phyloP scores from a whole-genome alignment of 2,888 invertebrate genomes.

The Geotrupes spiniger region DNA sequence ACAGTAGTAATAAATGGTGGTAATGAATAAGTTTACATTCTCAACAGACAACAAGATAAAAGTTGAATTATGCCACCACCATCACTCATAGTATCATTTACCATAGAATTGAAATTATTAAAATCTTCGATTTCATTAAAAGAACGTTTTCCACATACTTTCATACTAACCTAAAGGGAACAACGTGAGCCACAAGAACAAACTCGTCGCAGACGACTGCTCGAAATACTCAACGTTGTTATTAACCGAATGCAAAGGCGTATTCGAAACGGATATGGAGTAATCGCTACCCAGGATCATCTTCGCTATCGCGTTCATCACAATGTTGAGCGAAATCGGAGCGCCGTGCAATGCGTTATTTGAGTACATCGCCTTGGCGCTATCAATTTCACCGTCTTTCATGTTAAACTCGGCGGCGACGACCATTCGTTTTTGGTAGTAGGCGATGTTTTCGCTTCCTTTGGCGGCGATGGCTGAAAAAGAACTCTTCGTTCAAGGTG shows the following conservation, averaged over 20 bases:
- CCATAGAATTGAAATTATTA: too few relatives aligned
- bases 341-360: conserved; percentile 53
- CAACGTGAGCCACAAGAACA: conserved; percentile 43
- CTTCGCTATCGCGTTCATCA: conserved; percentile 52
- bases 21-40: too few relatives aligned
- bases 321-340: conserved; percentile 53
- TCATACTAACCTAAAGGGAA: conserved; percentile 41
- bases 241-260: conserved; percentile 39
- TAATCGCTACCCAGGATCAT: conserved; percentile 37
- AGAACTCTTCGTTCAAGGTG: background rate
- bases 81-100: too few relatives aligned
- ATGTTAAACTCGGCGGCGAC: conserved; percentile 51
- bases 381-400: background rate
- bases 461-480: conserved; percentile 46
- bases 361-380: conserved; percentile 49
- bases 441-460: conserved; percentile 47
- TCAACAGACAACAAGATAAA: too few relatives aligned
- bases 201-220: conserved; percentile 36
- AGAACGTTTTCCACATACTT: background rate
- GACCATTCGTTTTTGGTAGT: conserved; percentile 51
- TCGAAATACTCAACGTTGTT: conserved; percentile 21
- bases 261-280: conserved; percentile 42
- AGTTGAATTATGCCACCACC: too few relatives aligned
- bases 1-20: too few relatives aligned
- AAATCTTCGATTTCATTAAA: too few relatives aligned